These are phyloP conservation scores for Apotomis betuletana DNA, from an alignment of 2,888 invertebrate genomes.

Conservation along the genomic window DNA sequence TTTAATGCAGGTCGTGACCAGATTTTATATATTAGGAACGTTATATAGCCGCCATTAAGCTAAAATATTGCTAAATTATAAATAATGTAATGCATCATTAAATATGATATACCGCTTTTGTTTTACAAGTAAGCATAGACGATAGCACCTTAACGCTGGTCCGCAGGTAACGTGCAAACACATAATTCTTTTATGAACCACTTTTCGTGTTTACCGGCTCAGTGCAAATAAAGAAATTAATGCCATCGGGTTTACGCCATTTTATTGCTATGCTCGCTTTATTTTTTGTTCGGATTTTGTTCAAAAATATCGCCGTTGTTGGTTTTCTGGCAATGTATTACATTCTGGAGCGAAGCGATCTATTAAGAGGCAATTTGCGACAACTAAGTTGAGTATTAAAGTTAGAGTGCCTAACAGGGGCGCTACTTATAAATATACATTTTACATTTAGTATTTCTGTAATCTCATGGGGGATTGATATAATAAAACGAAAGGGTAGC, in stretches of 20 bases:
- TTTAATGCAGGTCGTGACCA: too few species aligned
- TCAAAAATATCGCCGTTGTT: slow-evolving; percentile 14
- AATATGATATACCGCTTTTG: too few species aligned
- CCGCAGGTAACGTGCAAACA: slow-evolving; percentile 26
- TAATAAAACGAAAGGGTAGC: too few species aligned
- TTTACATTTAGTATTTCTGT: too few species aligned
- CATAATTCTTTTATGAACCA: slow-evolving; percentile 37
- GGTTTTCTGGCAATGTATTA: not conserved
- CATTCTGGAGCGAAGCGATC: not conserved
- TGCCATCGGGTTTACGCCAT: slow-evolving; percentile 28
- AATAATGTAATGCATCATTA: too few species aligned
- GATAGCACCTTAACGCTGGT: slow-evolving; percentile 23
- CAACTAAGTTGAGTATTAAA: too few species aligned
- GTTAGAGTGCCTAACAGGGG: not conserved
- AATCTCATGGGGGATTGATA: too few species aligned
- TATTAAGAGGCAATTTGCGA: too few species aligned
- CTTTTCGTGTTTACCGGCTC: slow-evolving; percentile 28
- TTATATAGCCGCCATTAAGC: too few species aligned
- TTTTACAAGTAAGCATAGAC: not conserved
- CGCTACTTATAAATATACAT: too few species aligned
- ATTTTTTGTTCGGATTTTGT: slow-evolving; percentile 28
- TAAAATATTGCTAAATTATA: too few species aligned
- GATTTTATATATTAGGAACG: too few species aligned
- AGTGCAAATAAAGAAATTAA: slow-evolving; percentile 35
- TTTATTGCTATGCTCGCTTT: slow-evolving; percentile 14